phyloP scores from a whole-genome alignment of 2,113 vertebrate species.

The Lipotes vexillifer region DNA sequence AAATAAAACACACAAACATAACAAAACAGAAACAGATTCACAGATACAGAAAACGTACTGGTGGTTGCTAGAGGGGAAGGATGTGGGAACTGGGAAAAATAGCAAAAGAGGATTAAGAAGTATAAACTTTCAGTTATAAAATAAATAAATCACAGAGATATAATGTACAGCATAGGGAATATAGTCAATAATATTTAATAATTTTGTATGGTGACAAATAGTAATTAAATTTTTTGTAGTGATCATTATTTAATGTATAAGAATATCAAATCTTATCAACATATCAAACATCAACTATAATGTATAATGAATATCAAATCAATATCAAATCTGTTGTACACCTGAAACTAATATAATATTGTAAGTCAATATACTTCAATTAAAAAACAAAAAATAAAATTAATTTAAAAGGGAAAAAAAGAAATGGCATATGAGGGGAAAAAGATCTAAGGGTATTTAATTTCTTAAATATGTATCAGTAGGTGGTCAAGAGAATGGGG shows the following conservation, averaged over 20 bases:
- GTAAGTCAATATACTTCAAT: neutral
- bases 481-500: neutral
- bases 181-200: neutral
- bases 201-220: neutral
- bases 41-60: too few relatives aligned
- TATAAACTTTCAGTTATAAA: too few relatives aligned
- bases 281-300: too few relatives aligned
- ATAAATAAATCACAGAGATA: too few relatives aligned
- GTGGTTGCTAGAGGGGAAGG: neutral
- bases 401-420: neutral
- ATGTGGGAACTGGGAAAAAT: neutral
- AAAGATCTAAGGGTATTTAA: neutral
- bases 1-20: neutral
- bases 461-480: neutral
- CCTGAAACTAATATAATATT: neutral
- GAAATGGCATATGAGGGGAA: neutral
- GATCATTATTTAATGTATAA: neutral
- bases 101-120: neutral
- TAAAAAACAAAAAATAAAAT: neutral
- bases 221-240: neutral
- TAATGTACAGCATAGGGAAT: neutral
- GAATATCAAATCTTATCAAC: neutral
- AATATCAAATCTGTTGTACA: neutral
- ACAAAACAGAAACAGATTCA: too few relatives aligned
- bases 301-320: neutral